A percentile compares a stretch with the other conserved stretches of the same genome.
Evolutionary conservation across 2,888 invertebrate genomes (phyloP).

Genomic region (Himalopsyche japonica): DNA sequence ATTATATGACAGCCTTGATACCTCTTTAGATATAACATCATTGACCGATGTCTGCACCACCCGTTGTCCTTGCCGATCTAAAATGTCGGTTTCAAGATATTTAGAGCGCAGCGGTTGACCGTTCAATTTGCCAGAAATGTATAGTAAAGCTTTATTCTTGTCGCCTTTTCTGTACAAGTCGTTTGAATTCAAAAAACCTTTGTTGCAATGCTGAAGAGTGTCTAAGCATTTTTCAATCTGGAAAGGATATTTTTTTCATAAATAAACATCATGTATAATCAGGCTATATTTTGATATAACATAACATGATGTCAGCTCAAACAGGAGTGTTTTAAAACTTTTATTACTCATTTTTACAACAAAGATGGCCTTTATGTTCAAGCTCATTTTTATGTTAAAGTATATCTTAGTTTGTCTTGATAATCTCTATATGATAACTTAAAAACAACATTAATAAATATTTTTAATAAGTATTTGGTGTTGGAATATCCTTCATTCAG

Average conservation of each 20-base stretch:
- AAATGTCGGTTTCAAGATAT: constrained; percentile 17
- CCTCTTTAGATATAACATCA: constrained; percentile 25
- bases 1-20: not conserved
- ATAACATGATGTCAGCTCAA: too few relatives aligned
- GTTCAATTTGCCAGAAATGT: constrained; percentile 25
- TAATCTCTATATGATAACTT: too few relatives aligned
- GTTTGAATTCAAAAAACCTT: not conserved
- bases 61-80: constrained; percentile 16
- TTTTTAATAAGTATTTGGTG: too few relatives aligned
- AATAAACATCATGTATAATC: too few relatives aligned
- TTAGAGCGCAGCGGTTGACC: constrained; percentile 10
- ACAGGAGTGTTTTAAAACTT: too few relatives aligned
- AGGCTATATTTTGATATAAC: too few relatives aligned
- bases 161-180: not conserved
- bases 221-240: constrained; percentile 26
- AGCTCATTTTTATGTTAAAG: too few relatives aligned
- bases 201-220: constrained; percentile 17
- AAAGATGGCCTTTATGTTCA: too few relatives aligned
- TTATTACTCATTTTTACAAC: too few relatives aligned
- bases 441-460: too few relatives aligned
- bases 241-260: not conserved
- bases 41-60: constrained; percentile 25
- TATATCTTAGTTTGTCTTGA: too few relatives aligned
- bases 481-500: too few relatives aligned
- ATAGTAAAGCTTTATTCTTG: constrained; percentile 16